A percentile compares a stretch with the other conserved stretches of the same genome.
These are phyloP conservation scores for Bolinopsis microptera DNA, from an alignment of 37 sponge, comb jelly and placozoan species.

Conservation along the genomic window DNA sequence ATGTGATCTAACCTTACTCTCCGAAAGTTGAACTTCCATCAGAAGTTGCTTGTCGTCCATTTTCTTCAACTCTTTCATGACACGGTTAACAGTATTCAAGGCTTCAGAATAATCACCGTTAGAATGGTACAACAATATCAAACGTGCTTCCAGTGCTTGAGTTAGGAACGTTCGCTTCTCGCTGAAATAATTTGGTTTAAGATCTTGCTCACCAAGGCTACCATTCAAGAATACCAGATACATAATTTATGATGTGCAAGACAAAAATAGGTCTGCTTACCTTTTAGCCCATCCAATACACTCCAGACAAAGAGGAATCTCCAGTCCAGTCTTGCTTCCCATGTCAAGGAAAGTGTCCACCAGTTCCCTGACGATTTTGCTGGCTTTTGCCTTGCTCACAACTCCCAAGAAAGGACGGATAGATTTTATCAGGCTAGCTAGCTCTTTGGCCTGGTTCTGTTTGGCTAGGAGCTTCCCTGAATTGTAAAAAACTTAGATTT, in stretches of 20 bases:
- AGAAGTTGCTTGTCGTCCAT: conserved; percentile 95
- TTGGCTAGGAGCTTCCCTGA: conserved; percentile 52
- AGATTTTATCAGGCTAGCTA: conserved; percentile 75
- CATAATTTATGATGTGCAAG: too few species aligned
- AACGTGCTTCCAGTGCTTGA: conserved; percentile 83
- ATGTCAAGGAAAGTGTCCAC: conserved; percentile 88
- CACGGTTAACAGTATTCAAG: conserved; percentile 64
- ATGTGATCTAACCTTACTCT: conserved; percentile 85
- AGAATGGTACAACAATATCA: conserved; percentile 8
- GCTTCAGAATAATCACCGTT: conserved; percentile 18
- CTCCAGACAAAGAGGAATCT: conserved; percentile 76
- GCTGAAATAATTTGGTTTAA: neutral
- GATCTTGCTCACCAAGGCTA: too few species aligned
- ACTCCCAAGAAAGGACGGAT: conserved; percentile 71
- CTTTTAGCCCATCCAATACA: conserved; percentile 95
- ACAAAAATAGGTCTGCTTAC: conserved; percentile 9
- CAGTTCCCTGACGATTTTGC: conserved; percentile 87
- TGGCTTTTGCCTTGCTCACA: conserved; percentile 95
- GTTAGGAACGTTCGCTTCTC: conserved; percentile 92
- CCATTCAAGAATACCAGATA: neutral
- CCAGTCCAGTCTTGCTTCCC: conserved; percentile 72
- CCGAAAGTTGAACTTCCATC: conserved; percentile 94
- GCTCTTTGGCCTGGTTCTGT: conserved; percentile 68
- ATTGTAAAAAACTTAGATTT: too few species aligned
- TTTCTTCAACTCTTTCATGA: conserved; percentile 92